Percentiles rank a stretch among this genome's conserved stretches.
Conservation (phyloP, 2,113 vertebrate species). For the Pseudopodoces humilis region DNA sequence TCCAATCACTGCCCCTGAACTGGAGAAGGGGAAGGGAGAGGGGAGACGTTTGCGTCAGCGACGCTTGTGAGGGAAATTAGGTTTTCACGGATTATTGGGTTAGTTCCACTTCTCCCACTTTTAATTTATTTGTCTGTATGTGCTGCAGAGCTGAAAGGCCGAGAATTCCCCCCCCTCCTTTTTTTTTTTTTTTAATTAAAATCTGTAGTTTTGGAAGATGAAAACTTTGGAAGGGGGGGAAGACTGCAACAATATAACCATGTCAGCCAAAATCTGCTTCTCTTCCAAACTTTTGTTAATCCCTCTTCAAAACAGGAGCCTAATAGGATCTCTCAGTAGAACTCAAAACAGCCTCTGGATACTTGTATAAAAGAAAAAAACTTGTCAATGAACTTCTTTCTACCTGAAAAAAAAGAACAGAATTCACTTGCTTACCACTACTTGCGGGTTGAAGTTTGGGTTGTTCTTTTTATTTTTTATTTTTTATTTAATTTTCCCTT, state of each 20-base stretch:
- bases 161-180: background rate
- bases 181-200: conserved; percentile 74
- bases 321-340: background rate
- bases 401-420: background rate
- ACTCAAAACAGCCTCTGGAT: conserved; percentile 1
- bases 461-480: no score
- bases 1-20: conserved; percentile 82
- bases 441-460: background rate
- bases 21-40: conserved; percentile 72
- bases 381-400: background rate
- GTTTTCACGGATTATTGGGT: conserved; percentile 87
- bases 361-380: background rate
- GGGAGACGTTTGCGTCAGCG: conserved; percentile 71
- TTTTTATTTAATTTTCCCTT: background rate
- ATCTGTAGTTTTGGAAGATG: conserved; percentile 73
- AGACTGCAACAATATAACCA: conserved; percentile 31
- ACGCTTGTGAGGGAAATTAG: conserved; percentile 81
- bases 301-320: conserved; percentile 15
- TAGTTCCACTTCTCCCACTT: conserved; percentile 85
- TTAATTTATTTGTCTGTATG: conserved; percentile 87
- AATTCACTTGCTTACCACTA: background rate
- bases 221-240: conserved; percentile 43
- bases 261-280: conserved; percentile 51
- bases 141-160: conserved; percentile 80
- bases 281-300: conserved; percentile 28